A percentile compares a stretch with the other conserved stretches of the same genome.
These are phyloP conservation scores for Nemoura dubitans DNA, from an alignment of 2,888 invertebrate genomes.

Conservation along the genomic window DNA sequence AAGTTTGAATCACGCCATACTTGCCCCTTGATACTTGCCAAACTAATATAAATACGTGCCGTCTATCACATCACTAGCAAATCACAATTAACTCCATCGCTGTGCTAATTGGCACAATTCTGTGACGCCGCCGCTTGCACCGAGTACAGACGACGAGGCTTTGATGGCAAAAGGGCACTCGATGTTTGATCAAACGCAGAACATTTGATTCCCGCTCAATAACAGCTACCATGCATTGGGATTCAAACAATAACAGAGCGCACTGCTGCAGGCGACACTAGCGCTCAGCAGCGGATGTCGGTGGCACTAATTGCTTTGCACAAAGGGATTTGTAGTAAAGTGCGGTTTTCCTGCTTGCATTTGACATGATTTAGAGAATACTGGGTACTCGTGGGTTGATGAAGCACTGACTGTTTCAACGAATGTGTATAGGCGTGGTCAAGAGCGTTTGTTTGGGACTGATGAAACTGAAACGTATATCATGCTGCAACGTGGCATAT, in stretches of 20 bases:
- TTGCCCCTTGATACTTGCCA: not conserved
- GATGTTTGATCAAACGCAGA: not conserved
- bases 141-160: not conserved
- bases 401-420: constrained; percentile 12
- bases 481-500: not conserved
- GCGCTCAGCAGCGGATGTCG: not conserved
- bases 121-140: not conserved
- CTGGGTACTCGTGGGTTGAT: not conserved
- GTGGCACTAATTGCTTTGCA: constrained; percentile 12
- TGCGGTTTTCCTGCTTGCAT: constrained; percentile 7
- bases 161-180: constrained; percentile 7
- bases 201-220: constrained; percentile 7
- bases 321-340: constrained; percentile 4
- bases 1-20: too few species aligned
- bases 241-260: not conserved
- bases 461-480: not conserved
- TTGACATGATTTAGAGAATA: constrained; percentile 7
- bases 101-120: constrained; percentile 12
- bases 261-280: not conserved
- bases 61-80: constrained; percentile 7
- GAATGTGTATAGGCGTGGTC: not conserved
- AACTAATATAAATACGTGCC: not conserved
- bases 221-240: not conserved
- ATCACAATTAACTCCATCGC: not conserved
- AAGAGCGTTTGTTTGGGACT: not conserved